Evolutionary conservation across 2,113 vertebrate genomes (phyloP), one percentile per base, ranked within the genome.

Genomic region (Pluvialis apricaria): DNA sequence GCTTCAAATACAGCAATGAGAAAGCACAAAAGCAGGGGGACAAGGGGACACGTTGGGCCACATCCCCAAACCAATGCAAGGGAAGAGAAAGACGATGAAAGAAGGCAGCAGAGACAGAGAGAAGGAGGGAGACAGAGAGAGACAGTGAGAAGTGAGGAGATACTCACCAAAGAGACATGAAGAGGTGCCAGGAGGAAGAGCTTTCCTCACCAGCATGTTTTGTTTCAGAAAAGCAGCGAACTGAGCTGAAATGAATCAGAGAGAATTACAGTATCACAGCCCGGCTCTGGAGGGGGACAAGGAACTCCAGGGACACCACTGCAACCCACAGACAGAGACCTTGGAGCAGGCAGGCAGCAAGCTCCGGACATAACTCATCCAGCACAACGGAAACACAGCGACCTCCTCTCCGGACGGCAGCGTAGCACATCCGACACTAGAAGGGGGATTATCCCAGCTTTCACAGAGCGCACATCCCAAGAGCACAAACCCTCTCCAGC

Each of bases 201-300:
- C 99, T 98, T 99, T 99, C 99, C 99, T 99, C 99, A 98, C 99
- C 98, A 99, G 98, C 99, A 99, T 98, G 97, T 99, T 99, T 99
- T 99, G 99, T 99, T 99, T 99, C 99, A 99, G 99, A 99, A 99
- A 99, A 98, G 99, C 99, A 98, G 99, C 99, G 86, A 99, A 99
- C 98, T 99, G 99, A 98, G 99, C 99, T 99, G 98, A 97, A 98
- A 98, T 94, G 97, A 98, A 98, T 97, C 96, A 98, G 97, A 98
- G 96, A 98, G 97, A 98, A 96, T 97, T 91, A 98, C 95, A 97
- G 98, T 62, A 97, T 97, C 97, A 97, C 64, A 97, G 97, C 90
- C 85, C 5, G 42, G 85, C 77, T 83, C 78, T 29, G 70, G 32
- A 38, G 70, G 29, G 55, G 71, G 54, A 58, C 40, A 40, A 49